Evolutionary conservation across 2,113 vertebrate genomes (phyloP), one percentile per base, ranked within the genome.

Genomic region (Micronycteris hirsuta): DNA sequence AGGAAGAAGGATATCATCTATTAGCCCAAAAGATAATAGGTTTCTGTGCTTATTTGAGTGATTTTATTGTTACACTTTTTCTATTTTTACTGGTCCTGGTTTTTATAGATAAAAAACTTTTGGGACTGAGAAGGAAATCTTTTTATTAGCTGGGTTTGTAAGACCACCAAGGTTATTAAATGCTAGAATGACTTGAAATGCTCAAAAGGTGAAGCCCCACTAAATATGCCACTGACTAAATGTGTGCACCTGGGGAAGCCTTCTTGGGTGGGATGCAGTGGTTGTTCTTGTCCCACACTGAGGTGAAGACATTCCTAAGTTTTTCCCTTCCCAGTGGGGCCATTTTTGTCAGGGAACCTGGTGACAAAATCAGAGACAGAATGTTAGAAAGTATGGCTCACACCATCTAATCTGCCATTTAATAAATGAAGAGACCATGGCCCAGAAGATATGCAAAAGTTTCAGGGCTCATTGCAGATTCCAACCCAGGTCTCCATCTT

Each of bases 381-480:
- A 65, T 0, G 1, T 33, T n/a, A 41, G 73, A 28, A 49, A 0
- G 0, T 5, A 4, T 0, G 20, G 5, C 24, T 80, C 3, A 0
- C 14, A 52, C 20, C 31, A 15, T 13, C 38, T 31, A 36, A 7
- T 9, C 45, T 89, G 70, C 33, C 56, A 19, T 14, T 24, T n/a
- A 33, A 19, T 5, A 36, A n/a, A 22, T 33, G 26, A 47, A 68
- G 61, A 36, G 16, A 13, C 70, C 13, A 3, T 16, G 9, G 17
- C 43, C 33, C 38, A 52, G 77, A 17, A 47, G 41, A 36, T 2
- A 4, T 2, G 11, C 12, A 11, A 10, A 58, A 52, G 31, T 8
- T 2, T 26, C 41, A 2, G 2, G 2, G 19, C 4, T 7, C 24
- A 2, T 9, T 0, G 12, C 16, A 4, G 3, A 11, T 5, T 47